Conservation (phyloP, 1,140 invertebrate species). For the Lucilia sericata region DNA sequence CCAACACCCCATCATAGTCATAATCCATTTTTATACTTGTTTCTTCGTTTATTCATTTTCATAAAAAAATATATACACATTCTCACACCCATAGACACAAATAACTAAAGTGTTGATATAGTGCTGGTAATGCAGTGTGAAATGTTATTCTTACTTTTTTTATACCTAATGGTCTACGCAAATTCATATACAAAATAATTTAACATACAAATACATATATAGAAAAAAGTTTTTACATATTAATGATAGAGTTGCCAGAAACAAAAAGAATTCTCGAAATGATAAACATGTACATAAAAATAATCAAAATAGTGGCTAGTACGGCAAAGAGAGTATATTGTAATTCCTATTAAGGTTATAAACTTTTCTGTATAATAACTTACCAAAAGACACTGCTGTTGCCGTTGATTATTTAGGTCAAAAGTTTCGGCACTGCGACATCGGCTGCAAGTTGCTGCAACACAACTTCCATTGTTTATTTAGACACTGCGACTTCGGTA, state of each 20-base stretch:
- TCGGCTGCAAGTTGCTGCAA: too few species aligned
- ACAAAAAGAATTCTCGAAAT: too few species aligned
- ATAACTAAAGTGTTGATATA: constrained; percentile 19
- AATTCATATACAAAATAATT: constrained; percentile 19
- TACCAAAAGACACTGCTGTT: too few species aligned
- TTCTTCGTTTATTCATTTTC: constrained; percentile 8
- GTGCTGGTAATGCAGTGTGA: constrained; percentile 42
- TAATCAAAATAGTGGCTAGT: too few species aligned
- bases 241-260: background rate
- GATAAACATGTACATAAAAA: too few species aligned
- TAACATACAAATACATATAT: background rate
- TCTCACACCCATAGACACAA: background rate
- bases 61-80: background rate
- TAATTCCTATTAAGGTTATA: too few species aligned
- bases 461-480: too few species aligned
- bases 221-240: background rate
- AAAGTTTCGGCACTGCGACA: too few species aligned
- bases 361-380: too few species aligned
- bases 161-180: constrained; percentile 33
- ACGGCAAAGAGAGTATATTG: too few species aligned
- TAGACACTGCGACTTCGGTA: too few species aligned
- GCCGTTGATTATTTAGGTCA: too few species aligned
- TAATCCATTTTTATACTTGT: constrained; percentile 30
- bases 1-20: constrained; percentile 35
- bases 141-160: constrained; percentile 31